Conservation (phyloP, 2,888 invertebrate species). For the Euzophera pinguis region DNA sequence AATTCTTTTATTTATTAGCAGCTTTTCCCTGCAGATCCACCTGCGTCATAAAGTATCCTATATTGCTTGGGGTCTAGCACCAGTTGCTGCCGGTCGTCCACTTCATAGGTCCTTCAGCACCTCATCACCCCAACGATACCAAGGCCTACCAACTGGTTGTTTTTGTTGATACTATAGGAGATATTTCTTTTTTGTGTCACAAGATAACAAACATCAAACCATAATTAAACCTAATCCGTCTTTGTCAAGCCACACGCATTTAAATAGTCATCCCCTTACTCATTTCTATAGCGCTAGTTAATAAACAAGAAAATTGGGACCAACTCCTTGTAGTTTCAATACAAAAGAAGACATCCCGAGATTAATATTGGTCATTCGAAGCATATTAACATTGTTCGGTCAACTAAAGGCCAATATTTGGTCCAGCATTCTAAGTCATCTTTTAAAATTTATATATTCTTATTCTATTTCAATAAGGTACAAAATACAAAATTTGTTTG, state of each 20-base stretch:
- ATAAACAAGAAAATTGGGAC: slow-evolving; percentile 38
- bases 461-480: slow-evolving; percentile 10
- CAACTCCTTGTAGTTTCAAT: slow-evolving; percentile 33
- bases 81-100: no score
- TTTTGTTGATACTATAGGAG: no score
- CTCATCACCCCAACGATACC: no score
- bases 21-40: no score
- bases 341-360: slow-evolving; percentile 65
- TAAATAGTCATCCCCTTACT: slow-evolving; percentile 33
- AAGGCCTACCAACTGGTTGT: no score
- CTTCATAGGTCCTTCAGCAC: no score
- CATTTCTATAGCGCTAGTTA: slow-evolving; percentile 31
- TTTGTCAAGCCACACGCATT: slow-evolving; percentile 42
- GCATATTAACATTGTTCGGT: slow-evolving; percentile 54
- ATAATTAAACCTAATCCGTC: slow-evolving; percentile 47
- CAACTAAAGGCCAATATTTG: slow-evolving; percentile 35
- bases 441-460: neutral
- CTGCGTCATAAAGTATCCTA: no score
- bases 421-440: slow-evolving; percentile 16
- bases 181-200: no score
- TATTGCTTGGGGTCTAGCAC: no score
- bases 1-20: no score
- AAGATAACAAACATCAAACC: slow-evolving; percentile 22
- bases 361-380: slow-evolving; percentile 71
- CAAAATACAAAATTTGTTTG: slow-evolving; percentile 3